phyloP scores from a whole-genome alignment of 2,113 vertebrate species.

The Podarcis muralis region DNA sequence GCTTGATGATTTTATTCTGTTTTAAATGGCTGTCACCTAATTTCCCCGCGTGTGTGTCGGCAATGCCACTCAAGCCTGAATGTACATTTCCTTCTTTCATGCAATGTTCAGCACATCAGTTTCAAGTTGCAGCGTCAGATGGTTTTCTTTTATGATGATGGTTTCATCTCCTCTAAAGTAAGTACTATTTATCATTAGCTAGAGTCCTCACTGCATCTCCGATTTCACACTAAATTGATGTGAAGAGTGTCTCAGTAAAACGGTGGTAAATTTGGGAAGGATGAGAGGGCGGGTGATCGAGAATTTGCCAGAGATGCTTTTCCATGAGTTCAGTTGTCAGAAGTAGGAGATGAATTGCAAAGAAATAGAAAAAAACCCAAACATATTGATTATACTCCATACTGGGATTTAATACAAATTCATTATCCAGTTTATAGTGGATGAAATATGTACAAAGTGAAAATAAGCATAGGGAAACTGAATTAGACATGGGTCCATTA shows the following conservation, averaged over 20 bases:
- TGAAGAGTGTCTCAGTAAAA: constrained; percentile 11
- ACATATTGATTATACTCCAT: neutral
- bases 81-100: constrained; percentile 13
- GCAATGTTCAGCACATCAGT: constrained; percentile 37
- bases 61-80: constrained; percentile 50
- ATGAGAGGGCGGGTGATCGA: neutral
- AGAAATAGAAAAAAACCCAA: neutral
- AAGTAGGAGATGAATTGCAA: neutral
- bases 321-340: neutral
- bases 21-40: constrained; percentile 70
- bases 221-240: neutral
- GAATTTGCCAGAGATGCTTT: neutral
- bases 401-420: neutral
- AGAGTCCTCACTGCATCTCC: constrained; percentile 37
- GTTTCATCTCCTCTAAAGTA: constrained; percentile 9
- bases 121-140: constrained; percentile 45
- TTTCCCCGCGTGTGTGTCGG: constrained; percentile 59
- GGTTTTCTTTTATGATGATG: constrained; percentile 36
- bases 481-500: too few relatives aligned
- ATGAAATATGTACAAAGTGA: neutral
- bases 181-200: constrained; percentile 41
- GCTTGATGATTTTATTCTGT: constrained; percentile 62
- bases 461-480: neutral
- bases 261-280: neutral
- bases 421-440: neutral